These are phyloP conservation scores for Cerastis rubricosa DNA, from an alignment of 2,888 invertebrate species.

Conservation along the genomic window DNA sequence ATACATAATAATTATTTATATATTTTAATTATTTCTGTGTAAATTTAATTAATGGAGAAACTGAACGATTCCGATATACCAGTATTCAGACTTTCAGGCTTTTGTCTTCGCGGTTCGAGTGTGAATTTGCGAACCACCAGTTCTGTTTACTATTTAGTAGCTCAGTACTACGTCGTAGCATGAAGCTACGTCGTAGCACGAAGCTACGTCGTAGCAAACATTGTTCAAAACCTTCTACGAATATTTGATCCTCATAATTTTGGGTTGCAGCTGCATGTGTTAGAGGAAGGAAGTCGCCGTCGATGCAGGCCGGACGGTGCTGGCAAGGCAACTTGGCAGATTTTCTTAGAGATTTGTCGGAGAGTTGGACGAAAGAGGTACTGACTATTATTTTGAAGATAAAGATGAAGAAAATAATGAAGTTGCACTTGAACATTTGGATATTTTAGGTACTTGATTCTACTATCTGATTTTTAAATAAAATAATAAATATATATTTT, in stretches of 20 bases:
- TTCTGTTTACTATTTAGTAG: neutral
- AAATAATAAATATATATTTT: too few species aligned
- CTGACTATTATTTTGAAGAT: neutral
- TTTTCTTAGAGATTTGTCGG: slow-evolving; percentile 17
- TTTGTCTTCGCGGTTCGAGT: too few species aligned
- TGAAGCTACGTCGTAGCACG: neutral
- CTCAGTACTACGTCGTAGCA: neutral
- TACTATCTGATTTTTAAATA: neutral
- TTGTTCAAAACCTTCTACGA: neutral
- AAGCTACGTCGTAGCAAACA: neutral
- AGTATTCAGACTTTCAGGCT: neutral
- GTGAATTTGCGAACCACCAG: neutral
- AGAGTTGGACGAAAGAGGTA: neutral
- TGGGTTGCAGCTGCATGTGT: neutral
- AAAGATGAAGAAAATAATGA: neutral
- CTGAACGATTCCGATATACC: neutral
- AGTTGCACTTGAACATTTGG: neutral
- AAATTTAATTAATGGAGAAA: neutral
- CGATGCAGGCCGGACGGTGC: slow-evolving; percentile 8
- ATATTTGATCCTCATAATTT: slow-evolving; percentile 8
- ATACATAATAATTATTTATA: too few species aligned
- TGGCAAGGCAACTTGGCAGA: slow-evolving; percentile 10
- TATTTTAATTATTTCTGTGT: neutral
- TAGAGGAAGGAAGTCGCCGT: slow-evolving; percentile 7
- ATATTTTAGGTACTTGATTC: neutral